Percentiles rank a stretch among this genome's conserved stretches.
phyloP scores from a whole-genome alignment of 30 jellyfish, hydroid and myxozoan species.

The Aurelia aurita complex sp. Pacific region DNA sequence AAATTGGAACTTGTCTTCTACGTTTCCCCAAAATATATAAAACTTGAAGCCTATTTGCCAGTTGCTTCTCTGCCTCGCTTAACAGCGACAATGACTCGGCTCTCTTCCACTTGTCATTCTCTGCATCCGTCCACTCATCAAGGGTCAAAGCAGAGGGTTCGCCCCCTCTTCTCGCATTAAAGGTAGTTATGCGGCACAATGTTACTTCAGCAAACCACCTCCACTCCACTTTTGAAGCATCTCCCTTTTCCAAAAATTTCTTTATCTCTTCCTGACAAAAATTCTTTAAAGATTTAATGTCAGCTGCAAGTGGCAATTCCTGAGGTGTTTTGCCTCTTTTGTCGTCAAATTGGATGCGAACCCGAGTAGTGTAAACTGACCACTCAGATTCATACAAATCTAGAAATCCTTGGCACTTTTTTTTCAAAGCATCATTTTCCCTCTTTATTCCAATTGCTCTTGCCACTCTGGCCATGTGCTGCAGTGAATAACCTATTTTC shows the following conservation, averaged over 20 bases:
- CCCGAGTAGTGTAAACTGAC: neutral
- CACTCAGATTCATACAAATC: slow-evolving; percentile 12
- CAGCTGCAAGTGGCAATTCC: neutral
- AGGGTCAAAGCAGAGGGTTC: too few species aligned
- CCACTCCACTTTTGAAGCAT: too few species aligned
- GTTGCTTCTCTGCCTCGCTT: too few species aligned
- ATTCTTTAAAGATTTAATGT: neutral
- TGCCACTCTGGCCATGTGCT: slow-evolving; percentile 21
- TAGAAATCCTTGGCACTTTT: neutral
- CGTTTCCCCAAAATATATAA: too few species aligned
- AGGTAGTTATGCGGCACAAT: too few species aligned
- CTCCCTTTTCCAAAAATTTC: neutral
- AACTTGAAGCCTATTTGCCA: too few species aligned
- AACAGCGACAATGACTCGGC: too few species aligned
- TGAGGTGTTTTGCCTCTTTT: slow-evolving; percentile 23
- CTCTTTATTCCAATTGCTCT: neutral
- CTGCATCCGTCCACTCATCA: too few species aligned
- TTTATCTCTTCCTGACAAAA: slow-evolving; percentile 6
- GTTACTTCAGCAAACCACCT: too few species aligned
- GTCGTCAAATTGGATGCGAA: slow-evolving; percentile 7
- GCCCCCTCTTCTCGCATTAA: too few species aligned
- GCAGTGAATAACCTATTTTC: neutral
- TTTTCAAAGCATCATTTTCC: neutral
- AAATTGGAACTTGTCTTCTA: too few species aligned
- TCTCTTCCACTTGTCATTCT: too few species aligned